Evolutionary conservation across 2,113 vertebrate genomes (phyloP), one percentile per base, ranked within the genome.

Genomic region (Oryzias javanicus): DNA sequence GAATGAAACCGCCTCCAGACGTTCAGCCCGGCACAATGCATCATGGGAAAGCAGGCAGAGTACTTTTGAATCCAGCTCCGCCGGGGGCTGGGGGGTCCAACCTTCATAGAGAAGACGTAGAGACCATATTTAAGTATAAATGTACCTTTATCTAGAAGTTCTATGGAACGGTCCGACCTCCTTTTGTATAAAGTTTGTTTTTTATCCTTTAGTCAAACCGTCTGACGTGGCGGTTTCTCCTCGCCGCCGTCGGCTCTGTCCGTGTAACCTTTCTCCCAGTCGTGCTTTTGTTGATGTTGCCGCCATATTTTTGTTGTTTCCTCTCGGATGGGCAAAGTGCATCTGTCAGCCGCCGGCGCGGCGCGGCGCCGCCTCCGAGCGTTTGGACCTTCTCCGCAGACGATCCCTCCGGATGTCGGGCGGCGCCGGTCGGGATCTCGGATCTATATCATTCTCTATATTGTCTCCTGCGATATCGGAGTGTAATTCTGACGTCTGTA

Each of bases 401-500:
- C 58, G 2, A 40, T 60, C 72, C 63, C 63, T 77, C 72, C 53
- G 69, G 27, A 72, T 75, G 66, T 85, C 60, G 85, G 7, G 86
- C 81, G 76, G 85, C 72, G 78, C n/a, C n/a, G n/a, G n/a, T n/a
- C n/a, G n/a, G n/a, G n/a, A n/a, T n/a, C n/a, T n/a, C 79, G 75
- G 77, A 86, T 89, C 49, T 29, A 67, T 88, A 78, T 85, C 72
- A 80, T 80, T 79, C 82, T 83, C 66, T 84, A 84, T 82, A 86
- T 83, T 71, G 81, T 86, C 72, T 86, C 83, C 86, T 84, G 80
- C 82, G 83, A 87, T 90, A 89, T 83, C 84, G 86, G 87, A 91
- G 84, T 83, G 86, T 88, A 90, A 90, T 91, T 91, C 90, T 90
- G 90, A 89, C 91, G 86, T 91, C 87, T 91, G 86, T 91, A 91